phyloP scores from a whole-genome alignment of 2,113 vertebrate species.

The Lampris incognitus region DNA sequence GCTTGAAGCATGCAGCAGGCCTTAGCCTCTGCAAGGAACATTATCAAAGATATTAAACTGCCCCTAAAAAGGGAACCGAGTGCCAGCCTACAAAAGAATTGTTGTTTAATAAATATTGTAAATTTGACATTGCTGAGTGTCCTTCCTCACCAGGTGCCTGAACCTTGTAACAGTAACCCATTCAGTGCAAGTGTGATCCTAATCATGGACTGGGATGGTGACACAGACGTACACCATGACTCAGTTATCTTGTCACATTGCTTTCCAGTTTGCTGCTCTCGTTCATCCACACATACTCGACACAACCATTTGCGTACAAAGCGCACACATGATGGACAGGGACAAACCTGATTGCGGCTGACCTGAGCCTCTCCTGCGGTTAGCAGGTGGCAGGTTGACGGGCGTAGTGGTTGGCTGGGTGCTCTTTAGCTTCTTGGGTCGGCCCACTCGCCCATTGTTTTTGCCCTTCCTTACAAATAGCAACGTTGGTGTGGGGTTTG shows the following conservation, averaged over 20 bases:
- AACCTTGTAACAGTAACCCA: too few species aligned
- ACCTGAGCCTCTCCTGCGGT: slow-evolving; percentile 77
- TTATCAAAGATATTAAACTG: too few species aligned
- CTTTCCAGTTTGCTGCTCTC: neutral
- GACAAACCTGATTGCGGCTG: slow-evolving; percentile 67
- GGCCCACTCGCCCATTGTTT: slow-evolving; percentile 73
- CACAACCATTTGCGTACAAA: neutral
- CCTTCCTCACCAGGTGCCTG: too few species aligned
- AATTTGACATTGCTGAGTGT: too few species aligned
- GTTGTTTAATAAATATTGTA: too few species aligned
- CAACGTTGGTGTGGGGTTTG: slow-evolving; percentile 62
- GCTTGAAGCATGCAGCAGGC: too few species aligned
- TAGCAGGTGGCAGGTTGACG: slow-evolving; percentile 10
- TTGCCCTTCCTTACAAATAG: slow-evolving; percentile 77
- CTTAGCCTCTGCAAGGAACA: too few species aligned
- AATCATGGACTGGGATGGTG: too few species aligned
- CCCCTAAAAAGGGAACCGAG: too few species aligned
- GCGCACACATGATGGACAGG: neutral
- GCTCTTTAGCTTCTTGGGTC: slow-evolving; percentile 79
- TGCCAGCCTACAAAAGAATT: too few species aligned
- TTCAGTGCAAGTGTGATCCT: too few species aligned
- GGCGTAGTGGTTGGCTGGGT: slow-evolving; percentile 23
- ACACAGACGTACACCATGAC: neutral
- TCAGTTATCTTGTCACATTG: slow-evolving; percentile 7
- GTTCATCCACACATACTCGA: neutral